Evolutionary conservation across 2,797 vertebrate species (phyloP).

Genomic region (Morelia viridis): DNA sequence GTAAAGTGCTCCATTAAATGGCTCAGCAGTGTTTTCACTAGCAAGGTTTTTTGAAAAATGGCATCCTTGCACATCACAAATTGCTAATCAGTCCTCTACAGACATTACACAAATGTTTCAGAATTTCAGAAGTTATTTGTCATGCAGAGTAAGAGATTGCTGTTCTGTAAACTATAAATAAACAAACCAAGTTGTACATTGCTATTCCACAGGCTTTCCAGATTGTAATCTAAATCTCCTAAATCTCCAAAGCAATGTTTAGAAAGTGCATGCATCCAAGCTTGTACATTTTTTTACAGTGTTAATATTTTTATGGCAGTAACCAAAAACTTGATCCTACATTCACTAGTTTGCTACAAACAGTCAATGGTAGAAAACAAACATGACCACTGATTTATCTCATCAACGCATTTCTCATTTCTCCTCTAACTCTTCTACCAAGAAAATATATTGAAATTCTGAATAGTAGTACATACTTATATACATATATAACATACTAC

Average conservation of each 20-base stretch:
- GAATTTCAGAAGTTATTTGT: neutral
- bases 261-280: neutral
- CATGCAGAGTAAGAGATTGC: neutral
- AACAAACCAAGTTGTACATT: neutral
- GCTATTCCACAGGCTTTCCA: neutral
- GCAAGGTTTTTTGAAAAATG: neutral
- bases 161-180: neutral
- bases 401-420: neutral
- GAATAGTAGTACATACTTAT: neutral
- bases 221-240: neutral
- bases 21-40: neutral
- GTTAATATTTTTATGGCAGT: neutral
- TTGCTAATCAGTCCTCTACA: neutral
- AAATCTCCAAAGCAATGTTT: neutral
- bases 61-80: neutral
- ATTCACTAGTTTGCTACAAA: neutral
- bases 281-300: neutral
- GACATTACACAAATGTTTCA: slow-evolving; percentile 2
- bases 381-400: neutral
- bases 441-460: neutral
- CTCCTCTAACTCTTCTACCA: neutral
- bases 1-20: neutral
- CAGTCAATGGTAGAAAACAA: neutral
- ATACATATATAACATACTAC: neutral
- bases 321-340: neutral